These are phyloP conservation scores for Planiliza haematocheilus DNA, from an alignment of 2,113 vertebrate genomes.

Conservation along the genomic window DNA sequence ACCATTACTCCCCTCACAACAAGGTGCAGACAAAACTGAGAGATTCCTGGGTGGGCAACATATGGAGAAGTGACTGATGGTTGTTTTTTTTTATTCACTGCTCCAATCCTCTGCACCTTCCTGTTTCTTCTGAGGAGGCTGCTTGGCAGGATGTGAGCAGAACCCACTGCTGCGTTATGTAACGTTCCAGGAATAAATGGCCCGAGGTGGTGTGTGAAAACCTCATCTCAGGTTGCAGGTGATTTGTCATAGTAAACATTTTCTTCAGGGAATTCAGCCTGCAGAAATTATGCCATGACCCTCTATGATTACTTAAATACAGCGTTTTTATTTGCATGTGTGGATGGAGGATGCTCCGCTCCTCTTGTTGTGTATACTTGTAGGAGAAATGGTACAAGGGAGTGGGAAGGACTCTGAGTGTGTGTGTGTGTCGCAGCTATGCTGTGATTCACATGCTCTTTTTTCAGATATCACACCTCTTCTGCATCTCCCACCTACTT, in stretches of 20 bases:
- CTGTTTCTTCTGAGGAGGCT: slow-evolving; percentile 51
- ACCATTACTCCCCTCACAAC: too few species aligned
- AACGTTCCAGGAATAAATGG: slow-evolving; percentile 74
- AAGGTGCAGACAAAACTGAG: slow-evolving; percentile 4
- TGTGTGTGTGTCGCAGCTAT: slow-evolving; percentile 43
- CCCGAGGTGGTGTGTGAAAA: slow-evolving; percentile 55
- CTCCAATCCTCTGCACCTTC: slow-evolving; percentile 57
- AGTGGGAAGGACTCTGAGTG: slow-evolving; percentile 56
- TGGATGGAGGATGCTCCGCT: slow-evolving; percentile 6
- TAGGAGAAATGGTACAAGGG: slow-evolving; percentile 12
- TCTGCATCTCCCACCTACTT: slow-evolving; percentile 43
- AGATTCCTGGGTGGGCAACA: slow-evolving; percentile 1
- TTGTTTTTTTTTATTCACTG: slow-evolving; percentile 25
- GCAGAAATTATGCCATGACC: slow-evolving; percentile 8
- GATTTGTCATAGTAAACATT: slow-evolving; percentile 56
- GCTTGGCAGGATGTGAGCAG: slow-evolving; percentile 49
- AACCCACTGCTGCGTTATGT: slow-evolving; percentile 64
- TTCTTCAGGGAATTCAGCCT: slow-evolving; percentile 28
- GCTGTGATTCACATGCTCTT: slow-evolving; percentile 57
- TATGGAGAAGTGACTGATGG: slow-evolving; percentile 7
- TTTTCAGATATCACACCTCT: slow-evolving; percentile 40
- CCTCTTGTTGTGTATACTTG: slow-evolving; percentile 26
- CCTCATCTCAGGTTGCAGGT: slow-evolving; percentile 60
- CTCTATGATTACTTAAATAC: slow-evolving; percentile 8
- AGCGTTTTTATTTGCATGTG: slow-evolving; percentile 3